Conservation (phyloP, 2,888 invertebrate species). For the Watsonalla cultraria region DNA sequence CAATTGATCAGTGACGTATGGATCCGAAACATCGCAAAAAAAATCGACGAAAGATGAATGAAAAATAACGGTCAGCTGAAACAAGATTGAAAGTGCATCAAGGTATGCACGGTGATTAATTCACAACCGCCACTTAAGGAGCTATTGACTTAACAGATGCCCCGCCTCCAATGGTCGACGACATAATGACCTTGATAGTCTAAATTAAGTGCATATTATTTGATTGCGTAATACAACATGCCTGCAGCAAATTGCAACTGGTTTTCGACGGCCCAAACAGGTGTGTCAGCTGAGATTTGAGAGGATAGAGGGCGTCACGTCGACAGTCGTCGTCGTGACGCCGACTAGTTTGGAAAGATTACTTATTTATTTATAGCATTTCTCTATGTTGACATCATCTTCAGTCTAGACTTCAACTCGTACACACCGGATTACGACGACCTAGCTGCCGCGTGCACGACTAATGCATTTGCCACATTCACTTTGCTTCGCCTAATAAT, state of each 20-base stretch:
- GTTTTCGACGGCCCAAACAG: constrained; percentile 44
- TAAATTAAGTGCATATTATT: constrained; percentile 56
- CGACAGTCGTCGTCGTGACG: constrained; percentile 18
- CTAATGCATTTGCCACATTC: constrained; percentile 33
- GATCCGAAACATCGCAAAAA: constrained; percentile 12
- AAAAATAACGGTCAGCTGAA: constrained; percentile 44
- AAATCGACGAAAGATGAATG: constrained; percentile 37
- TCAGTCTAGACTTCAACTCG: constrained; percentile 36
- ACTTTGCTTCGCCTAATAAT: not conserved
- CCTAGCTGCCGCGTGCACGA: constrained; percentile 26
- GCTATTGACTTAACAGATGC: constrained; percentile 56
- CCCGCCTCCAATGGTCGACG: constrained; percentile 55
- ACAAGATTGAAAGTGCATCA: constrained; percentile 70
- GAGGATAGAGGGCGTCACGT: constrained; percentile 29
- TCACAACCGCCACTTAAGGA: constrained; percentile 60
- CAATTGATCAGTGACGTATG: constrained; percentile 39
- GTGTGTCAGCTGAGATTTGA: constrained; percentile 47
- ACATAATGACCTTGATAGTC: constrained; percentile 50
- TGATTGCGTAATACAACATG: constrained; percentile 53
- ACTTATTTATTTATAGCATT: constrained; percentile 26
- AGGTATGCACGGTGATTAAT: constrained; percentile 59
- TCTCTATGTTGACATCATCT: constrained; percentile 31
- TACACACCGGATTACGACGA: constrained; percentile 34
- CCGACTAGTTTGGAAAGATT: constrained; percentile 27
- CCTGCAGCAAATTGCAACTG: constrained; percentile 62